phyloP scores from a whole-genome alignment of 2,888 invertebrate species.

The Mimas tiliae region DNA sequence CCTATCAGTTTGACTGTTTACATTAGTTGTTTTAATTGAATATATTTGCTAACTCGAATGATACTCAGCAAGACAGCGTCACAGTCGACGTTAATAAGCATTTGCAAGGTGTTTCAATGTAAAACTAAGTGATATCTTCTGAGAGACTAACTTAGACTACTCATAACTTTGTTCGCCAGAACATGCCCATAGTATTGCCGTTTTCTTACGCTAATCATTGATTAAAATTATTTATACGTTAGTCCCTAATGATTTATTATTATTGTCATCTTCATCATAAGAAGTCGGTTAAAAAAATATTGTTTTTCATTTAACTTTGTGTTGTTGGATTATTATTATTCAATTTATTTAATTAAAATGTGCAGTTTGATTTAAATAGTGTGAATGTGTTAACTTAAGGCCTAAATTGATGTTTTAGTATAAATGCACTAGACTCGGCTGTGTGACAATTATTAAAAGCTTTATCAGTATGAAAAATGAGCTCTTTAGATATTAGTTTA shows the following conservation, averaged over 20 bases:
- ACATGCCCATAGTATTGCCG: too few relatives aligned
- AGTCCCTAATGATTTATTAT: not conserved
- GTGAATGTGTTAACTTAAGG: conserved; percentile 7
- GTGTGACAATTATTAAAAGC: conserved; percentile 21
- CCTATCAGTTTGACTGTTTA: too few relatives aligned
- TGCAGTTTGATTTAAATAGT: conserved; percentile 7
- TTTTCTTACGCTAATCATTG: not conserved
- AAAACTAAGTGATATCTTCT: too few relatives aligned
- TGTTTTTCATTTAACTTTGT: conserved; percentile 5
- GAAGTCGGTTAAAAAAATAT: conserved; percentile 4
- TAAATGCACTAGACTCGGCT: conserved; percentile 15
- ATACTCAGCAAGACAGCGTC: too few relatives aligned
- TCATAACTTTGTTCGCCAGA: too few relatives aligned
- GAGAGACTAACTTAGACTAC: too few relatives aligned
- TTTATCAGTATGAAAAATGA: conserved; percentile 11
- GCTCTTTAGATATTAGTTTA: conserved; percentile 8
- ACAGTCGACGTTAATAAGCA: too few relatives aligned
- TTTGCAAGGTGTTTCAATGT: too few relatives aligned
- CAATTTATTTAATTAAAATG: conserved; percentile 8
- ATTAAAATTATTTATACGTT: not conserved
- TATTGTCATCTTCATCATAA: not conserved
- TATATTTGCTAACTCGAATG: too few relatives aligned
- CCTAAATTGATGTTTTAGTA: conserved; percentile 16
- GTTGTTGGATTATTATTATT: conserved; percentile 5
- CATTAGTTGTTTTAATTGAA: too few relatives aligned